Conservation (phyloP, 2,888 invertebrate species). For the Diploptera punctata region DNA sequence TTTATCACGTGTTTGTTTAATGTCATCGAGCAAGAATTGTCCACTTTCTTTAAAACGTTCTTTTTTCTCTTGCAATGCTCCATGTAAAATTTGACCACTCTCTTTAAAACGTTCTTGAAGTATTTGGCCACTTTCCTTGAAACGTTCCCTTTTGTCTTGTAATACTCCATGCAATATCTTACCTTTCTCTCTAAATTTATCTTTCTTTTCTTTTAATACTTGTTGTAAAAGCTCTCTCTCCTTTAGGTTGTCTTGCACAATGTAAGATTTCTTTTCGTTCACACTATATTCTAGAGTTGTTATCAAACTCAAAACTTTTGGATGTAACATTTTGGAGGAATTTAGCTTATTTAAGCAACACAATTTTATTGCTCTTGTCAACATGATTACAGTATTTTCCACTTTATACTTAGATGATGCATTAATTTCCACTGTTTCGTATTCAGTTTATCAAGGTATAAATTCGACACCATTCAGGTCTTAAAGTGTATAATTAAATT, state of each 20-base stretch:
- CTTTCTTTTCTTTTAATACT: too few species aligned
- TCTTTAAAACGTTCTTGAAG: conserved; percentile 62
- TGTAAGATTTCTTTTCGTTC: not conserved
- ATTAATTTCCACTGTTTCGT: too few species aligned
- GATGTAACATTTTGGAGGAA: not conserved
- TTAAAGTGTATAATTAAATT: too few species aligned
- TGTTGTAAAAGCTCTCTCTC: too few species aligned
- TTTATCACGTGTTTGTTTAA: conserved; percentile 72
- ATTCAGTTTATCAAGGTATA: too few species aligned
- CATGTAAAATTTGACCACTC: conserved; percentile 54
- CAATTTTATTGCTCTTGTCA: not conserved
- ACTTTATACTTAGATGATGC: too few species aligned
- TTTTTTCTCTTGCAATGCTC: conserved; percentile 33
- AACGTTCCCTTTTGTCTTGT: conserved; percentile 49
- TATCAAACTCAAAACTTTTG: not conserved
- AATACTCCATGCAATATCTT: not conserved
- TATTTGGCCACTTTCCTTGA: conserved; percentile 66
- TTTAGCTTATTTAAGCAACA: not conserved
- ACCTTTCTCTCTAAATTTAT: not conserved
- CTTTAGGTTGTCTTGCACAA: too few species aligned
- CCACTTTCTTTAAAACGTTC: conserved; percentile 64
- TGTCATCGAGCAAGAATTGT: conserved; percentile 70
- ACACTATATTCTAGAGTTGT: not conserved
- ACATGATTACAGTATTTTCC: too few species aligned
- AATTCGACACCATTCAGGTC: too few species aligned